Conservation (phyloP, 2,113 vertebrate genomes). For the Copsychus sechellarum region DNA sequence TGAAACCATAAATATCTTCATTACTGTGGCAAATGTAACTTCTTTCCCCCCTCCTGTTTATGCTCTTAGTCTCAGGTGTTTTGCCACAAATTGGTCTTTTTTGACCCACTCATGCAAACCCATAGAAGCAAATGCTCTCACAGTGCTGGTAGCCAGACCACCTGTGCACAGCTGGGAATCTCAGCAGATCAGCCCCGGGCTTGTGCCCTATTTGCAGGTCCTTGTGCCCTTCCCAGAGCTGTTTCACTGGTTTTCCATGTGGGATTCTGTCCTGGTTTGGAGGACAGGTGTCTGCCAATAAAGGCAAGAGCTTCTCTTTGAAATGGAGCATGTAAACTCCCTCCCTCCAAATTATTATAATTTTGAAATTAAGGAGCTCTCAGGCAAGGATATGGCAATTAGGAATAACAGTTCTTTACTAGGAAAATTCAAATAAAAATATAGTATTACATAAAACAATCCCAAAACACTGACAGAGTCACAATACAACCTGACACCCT, state of each 20-base stretch:
- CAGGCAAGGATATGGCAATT: no score
- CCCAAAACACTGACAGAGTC: no score
- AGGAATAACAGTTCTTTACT: no score
- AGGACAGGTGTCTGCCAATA: no score
- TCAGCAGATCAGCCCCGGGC: neutral
- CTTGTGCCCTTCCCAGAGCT: neutral
- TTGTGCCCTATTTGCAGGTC: neutral
- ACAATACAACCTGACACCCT: no score
- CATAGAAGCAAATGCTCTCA: neutral
- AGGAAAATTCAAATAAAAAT: no score
- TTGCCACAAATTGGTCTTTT: neutral
- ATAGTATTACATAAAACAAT: no score
- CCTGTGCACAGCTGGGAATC: neutral
- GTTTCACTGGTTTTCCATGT: neutral
- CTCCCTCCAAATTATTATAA: no score
- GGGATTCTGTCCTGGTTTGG: no score
- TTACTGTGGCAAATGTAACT: neutral
- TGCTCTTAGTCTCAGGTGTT: neutral
- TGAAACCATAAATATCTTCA: neutral
- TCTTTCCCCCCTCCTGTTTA: rapidly evolving
- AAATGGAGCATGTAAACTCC: no score
- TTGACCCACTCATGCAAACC: neutral
- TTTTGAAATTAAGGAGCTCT: no score
- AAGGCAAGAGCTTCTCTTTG: no score
- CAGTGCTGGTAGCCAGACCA: neutral